Percentiles rank a stretch among this genome's conserved stretches.
Evolutionary conservation across 2,797 vertebrate species (phyloP).

Genomic region (Coreius guichenoti): DNA sequence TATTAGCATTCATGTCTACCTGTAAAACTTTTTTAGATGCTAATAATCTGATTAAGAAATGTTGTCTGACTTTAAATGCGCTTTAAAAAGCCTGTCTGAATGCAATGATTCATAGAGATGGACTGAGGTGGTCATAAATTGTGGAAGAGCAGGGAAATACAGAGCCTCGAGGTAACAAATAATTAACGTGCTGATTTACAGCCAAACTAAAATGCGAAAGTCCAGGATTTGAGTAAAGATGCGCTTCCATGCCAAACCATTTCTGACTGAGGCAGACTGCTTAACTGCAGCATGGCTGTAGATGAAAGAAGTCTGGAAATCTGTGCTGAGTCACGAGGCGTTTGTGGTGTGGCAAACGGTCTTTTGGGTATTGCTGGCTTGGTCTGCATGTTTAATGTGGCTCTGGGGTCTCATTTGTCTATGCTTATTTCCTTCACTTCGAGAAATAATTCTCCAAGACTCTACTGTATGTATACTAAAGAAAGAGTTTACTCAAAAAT

Average conservation of each 20-base stretch:
- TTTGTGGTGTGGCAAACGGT: slow-evolving; percentile 17
- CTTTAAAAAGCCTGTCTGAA: neutral
- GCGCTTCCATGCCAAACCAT: slow-evolving; percentile 16
- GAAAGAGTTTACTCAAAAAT: neutral
- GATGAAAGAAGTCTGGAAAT: slow-evolving; percentile 24
- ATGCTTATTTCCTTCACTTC: slow-evolving; percentile 7
- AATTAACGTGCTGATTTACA: slow-evolving; percentile 16
- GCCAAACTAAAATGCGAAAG: neutral
- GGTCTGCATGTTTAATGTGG: slow-evolving; percentile 13
- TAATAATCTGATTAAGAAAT: neutral
- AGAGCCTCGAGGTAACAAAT: neutral
- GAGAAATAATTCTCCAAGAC: neutral
- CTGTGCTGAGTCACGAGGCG: slow-evolving; percentile 10
- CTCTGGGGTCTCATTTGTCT: slow-evolving; percentile 14
- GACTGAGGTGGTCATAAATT: neutral
- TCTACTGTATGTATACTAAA: neutral
- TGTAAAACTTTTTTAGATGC: too few species aligned
- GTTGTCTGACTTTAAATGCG: neutral
- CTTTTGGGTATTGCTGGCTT: neutral
- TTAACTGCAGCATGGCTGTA: slow-evolving; percentile 1
- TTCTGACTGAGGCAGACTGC: neutral
- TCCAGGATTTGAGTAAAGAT: slow-evolving; percentile 23
- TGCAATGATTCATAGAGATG: neutral
- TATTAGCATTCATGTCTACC: neutral
- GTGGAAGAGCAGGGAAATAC: neutral